phyloP scores from a whole-genome alignment of 2,888 invertebrate genomes.

The Pyrgus malvae region DNA sequence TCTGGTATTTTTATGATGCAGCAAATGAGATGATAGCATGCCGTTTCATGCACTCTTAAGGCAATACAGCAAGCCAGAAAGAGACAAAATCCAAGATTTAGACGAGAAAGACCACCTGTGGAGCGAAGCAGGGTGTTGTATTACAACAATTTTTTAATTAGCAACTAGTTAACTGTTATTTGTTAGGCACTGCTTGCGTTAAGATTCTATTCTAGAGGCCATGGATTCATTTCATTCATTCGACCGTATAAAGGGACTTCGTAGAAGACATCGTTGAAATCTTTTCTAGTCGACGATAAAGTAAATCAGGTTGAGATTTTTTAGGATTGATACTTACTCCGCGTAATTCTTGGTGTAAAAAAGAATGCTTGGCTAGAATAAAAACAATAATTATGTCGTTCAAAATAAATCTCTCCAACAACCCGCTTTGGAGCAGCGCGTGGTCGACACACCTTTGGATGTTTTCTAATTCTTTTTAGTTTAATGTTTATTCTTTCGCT shows the following conservation, averaged over 20 bases:
- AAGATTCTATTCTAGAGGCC: conserved; percentile 20
- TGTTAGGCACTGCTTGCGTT: conserved; percentile 15
- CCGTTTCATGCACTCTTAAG: conserved; percentile 1
- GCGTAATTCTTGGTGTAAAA: too few species aligned
- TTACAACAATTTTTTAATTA: conserved; percentile 28
- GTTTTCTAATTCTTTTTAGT: too few species aligned
- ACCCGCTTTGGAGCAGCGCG: too few species aligned
- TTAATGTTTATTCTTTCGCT: too few species aligned
- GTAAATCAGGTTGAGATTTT: too few species aligned
- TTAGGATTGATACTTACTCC: too few species aligned
- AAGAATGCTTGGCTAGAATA: too few species aligned
- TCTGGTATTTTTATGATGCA: conserved; percentile 24
- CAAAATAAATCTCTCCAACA: too few species aligned
- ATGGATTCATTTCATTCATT: conserved; percentile 21
- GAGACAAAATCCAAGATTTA: conserved; percentile 4
- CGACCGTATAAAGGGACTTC: conserved; percentile 20
- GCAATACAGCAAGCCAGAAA: background rate
- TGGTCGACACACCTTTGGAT: too few species aligned
- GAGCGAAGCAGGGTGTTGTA: conserved; percentile 16
- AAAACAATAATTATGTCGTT: too few species aligned
- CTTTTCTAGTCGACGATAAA: too few species aligned
- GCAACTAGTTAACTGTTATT: conserved; percentile 24
- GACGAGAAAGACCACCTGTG: conserved; percentile 20
- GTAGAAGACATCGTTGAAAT: conserved; percentile 16
- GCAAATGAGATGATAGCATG: conserved; percentile 12